phyloP scores from a whole-genome alignment of 2,888 invertebrate species.

The Platycnemis pennipes region DNA sequence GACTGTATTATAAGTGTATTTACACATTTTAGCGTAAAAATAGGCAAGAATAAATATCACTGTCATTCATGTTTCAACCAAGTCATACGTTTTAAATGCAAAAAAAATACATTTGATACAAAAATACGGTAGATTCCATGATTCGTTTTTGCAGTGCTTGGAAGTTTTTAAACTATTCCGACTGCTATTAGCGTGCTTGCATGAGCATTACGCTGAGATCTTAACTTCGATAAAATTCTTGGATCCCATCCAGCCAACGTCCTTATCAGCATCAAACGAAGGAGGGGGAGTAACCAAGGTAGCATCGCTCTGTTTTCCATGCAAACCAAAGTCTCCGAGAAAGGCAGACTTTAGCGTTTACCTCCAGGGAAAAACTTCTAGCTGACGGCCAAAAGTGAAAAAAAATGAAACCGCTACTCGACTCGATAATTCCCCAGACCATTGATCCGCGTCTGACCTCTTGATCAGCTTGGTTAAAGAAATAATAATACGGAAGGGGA shows the following conservation, averaged over 20 bases:
- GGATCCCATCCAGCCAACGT: background rate
- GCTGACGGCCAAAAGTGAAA: background rate
- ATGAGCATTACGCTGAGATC: background rate
- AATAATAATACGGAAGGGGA: background rate
- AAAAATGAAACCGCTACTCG: background rate
- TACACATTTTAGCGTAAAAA: too few species aligned
- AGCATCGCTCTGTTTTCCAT: background rate
- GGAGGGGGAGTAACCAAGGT: background rate
- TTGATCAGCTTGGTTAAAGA: background rate
- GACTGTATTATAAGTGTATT: too few species aligned
- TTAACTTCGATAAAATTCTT: background rate
- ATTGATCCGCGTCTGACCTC: too few species aligned
- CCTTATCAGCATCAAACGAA: background rate
- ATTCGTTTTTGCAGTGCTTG: background rate
- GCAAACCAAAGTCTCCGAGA: background rate
- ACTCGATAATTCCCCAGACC: background rate
- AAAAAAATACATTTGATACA: too few species aligned
- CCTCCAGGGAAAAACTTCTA: background rate
- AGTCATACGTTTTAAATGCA: too few species aligned
- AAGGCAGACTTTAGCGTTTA: background rate
- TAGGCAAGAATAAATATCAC: too few species aligned
- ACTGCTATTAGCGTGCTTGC: background rate
- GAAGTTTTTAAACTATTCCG: background rate
- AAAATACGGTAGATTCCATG: too few species aligned
- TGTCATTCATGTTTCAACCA: too few species aligned